Evolutionary conservation across 2,113 vertebrate species (phyloP), one percentile per base, ranked within the genome.

Genomic region (Chamaea fasciata): DNA sequence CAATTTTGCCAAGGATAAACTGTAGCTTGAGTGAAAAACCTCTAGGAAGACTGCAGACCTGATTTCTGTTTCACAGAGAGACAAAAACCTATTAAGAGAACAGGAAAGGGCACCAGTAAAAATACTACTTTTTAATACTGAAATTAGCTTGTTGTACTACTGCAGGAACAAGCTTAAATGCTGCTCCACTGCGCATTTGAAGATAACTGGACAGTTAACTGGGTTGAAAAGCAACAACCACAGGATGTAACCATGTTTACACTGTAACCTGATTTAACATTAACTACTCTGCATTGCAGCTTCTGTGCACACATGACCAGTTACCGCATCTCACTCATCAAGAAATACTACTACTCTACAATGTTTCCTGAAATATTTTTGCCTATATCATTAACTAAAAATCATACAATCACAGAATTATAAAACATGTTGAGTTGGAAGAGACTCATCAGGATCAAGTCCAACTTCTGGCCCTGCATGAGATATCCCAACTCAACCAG

Each of bases 181-280:
- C 41, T 63, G 47, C 33, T 64, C 15, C 41, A 76, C 22, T 46
- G 49, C 79, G 55, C 17, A 52, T 56, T 23, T 85, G 22, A 6
- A 2, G 41, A 22, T 80, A 82, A 78, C 15, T 35, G 46, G 42
- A 39, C 30, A 89, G 42, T 52, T 78, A 30, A 67, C 14, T 1
- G 3, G 16, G 35, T 37, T 63, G 47, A 81, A 70, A 83, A 81
- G 59, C 23, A n/a, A n/a, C 4, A 22, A 33, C 47, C 47, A 56
- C 18, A 42, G 27, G 21, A 73, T n/a, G 15, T 5, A 52, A 78
- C 23, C 47, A 22, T 22, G 18, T 63, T 42, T 81, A 71, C 24
- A 13, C 23, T 3, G 0, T 65, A 78, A 60, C 2, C 0, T 1
- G 22, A 20, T 75, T 76, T 53, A 44, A 74, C 10, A 1, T 44